Percentiles rank a stretch among this genome's conserved stretches.
These are phyloP conservation scores for Megaceryle maxima DNA, from an alignment of 2,113 vertebrate species.

Conservation along the genomic window DNA sequence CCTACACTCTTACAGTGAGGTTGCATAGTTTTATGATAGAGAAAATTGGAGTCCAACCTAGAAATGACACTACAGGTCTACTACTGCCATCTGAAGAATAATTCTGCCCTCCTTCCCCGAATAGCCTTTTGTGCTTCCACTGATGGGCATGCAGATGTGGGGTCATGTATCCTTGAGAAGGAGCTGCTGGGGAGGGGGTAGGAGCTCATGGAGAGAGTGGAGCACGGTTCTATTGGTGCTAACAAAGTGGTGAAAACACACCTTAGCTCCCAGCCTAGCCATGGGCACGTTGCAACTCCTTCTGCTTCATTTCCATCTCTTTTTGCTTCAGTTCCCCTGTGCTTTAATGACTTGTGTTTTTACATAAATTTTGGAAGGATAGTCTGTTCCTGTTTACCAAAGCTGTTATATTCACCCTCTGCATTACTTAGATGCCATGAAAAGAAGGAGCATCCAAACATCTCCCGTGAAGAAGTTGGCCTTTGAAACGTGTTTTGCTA, in stretches of 20 bases:
- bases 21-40: not conserved
- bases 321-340: not conserved
- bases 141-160: too few relatives aligned
- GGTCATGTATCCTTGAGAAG: not conserved
- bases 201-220: rapidly evolving
- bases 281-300: rapidly evolving
- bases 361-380: not conserved
- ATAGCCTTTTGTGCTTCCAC: not conserved
- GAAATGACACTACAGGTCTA: not conserved
- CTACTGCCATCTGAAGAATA: not conserved
- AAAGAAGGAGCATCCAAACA: not conserved
- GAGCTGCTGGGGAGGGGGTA: not conserved
- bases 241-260: rapidly evolving
- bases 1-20: not conserved
- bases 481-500: not conserved
- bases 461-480: not conserved
- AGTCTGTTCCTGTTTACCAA: not conserved
- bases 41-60: not conserved
- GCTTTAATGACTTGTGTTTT: not conserved
- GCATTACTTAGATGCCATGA: rapidly evolving
- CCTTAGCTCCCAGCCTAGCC: not conserved
- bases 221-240: rapidly evolving
- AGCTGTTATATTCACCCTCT: not conserved
- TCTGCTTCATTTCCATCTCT: not conserved
- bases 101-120: not conserved